Conservation (phyloP, 2,888 invertebrate genomes). For the Fragum fragum region DNA sequence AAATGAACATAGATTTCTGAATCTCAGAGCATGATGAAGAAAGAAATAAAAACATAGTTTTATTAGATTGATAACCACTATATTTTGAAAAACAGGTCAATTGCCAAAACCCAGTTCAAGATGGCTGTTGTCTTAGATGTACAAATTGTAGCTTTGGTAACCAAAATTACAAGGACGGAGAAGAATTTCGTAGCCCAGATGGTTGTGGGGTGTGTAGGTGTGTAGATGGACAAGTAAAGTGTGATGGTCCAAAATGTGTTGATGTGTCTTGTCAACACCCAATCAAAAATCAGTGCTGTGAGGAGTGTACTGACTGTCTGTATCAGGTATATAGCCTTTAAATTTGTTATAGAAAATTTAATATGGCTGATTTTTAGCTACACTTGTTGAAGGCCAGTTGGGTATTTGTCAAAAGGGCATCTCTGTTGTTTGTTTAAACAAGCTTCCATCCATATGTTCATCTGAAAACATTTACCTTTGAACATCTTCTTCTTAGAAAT, state of each 20-base stretch:
- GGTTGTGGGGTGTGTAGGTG: constrained; percentile 60
- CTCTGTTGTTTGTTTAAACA: no score
- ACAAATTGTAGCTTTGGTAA: constrained; percentile 72
- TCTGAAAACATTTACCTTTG: no score
- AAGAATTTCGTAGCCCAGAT: constrained; percentile 56
- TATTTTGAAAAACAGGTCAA: constrained; percentile 37
- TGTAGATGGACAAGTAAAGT: constrained; percentile 66
- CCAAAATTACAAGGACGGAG: constrained; percentile 61
- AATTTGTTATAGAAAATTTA: no score
- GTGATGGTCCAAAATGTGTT: constrained; percentile 65
- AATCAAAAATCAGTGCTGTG: constrained; percentile 70
- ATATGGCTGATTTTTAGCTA: no score
- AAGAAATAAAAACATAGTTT: no score
- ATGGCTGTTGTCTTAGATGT: constrained; percentile 78
- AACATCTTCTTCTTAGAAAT: no score
- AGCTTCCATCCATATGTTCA: no score
- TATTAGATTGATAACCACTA: no score
- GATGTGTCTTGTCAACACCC: constrained; percentile 74
- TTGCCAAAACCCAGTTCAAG: constrained; percentile 72
- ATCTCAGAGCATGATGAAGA: no score
- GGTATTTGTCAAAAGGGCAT: no score
- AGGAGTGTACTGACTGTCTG: constrained; percentile 73
- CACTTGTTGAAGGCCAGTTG: no score
- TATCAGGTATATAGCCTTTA: constrained; percentile 62
- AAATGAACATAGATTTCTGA: no score